phyloP scores from a whole-genome alignment of 2,113 vertebrate species.

The Hippocampus mohnikei region DNA sequence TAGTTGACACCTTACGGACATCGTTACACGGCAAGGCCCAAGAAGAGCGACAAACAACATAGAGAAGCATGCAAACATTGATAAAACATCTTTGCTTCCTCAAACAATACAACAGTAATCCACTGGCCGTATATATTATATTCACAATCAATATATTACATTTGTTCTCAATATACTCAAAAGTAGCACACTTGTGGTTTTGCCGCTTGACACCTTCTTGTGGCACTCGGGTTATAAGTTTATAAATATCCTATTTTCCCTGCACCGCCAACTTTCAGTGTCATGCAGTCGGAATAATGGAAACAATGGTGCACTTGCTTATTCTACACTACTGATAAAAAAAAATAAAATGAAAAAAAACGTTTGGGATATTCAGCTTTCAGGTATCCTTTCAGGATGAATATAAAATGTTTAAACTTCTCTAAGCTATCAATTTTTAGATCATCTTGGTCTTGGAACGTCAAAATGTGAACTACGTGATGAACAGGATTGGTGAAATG shows the following conservation, averaged over 20 bases:
- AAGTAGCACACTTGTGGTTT: conserved; percentile 50
- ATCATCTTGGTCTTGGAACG: no score
- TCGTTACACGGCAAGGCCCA: conserved; percentile 30
- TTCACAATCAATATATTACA: conserved; percentile 75
- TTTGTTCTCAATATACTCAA: conserved; percentile 55
- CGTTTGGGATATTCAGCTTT: neutral
- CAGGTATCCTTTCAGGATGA: neutral
- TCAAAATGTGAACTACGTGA: no score
- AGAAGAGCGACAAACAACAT: conserved; percentile 57
- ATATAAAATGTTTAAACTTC: neutral
- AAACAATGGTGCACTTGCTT: neutral
- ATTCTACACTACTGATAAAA: neutral
- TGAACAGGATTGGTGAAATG: no score
- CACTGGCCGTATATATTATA: conserved; percentile 63
- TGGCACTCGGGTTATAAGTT: conserved; percentile 21
- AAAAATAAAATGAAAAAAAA: no score
- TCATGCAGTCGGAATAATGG: neutral
- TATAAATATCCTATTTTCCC: neutral
- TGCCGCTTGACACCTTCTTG: conserved; percentile 19
- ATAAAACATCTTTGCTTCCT: conserved; percentile 33
- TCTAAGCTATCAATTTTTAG: no score
- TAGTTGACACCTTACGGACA: conserved; percentile 46
- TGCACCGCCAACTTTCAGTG: neutral
- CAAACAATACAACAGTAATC: conserved; percentile 57
- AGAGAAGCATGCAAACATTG: conserved; percentile 60